Base-by-base conservation (phyloP, 2,888 invertebrate species). In the Hydroisotoma schaefferi region DNA sequence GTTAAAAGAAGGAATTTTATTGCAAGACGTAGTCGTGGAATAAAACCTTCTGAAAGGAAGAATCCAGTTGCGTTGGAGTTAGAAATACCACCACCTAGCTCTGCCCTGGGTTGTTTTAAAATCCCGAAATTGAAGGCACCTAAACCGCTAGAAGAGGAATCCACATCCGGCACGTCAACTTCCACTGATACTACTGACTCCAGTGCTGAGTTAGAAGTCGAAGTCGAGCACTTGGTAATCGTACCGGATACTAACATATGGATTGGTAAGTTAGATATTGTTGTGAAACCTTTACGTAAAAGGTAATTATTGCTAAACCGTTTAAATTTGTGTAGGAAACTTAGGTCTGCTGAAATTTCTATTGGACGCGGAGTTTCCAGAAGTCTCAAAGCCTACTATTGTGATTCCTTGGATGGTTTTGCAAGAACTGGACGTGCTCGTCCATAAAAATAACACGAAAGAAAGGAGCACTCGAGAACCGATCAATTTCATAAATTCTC, bases 401-500 rank as follows among this genome's bases (percentile, higher is more conserved):
- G 55, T 66, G 0, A 61, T 72, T 43, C 69, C 72, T 12, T 72
- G 72, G 72, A 70, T 69, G 68, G 70, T 70, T 5, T 53, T 71
- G 10, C 70, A 71, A 49, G 72, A 72, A 58, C 48, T 72, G 26
- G 72, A 72, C 56, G 55, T 59, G 26, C 51, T 38, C 2, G 55
- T 57, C 15, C 57, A 61, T 18, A 52, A 58, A 6, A 20, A 25
- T 15, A 56, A 46, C 20, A 10, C 23, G 10, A 52, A 27, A 1
- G 3, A 33, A 2, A 10, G 23, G 23, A 57, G 46, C 38, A 52
- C 48, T 51, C 27, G 43, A 37, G 25, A 20, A 22, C 63, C 67
- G 20, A 38, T 61, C 4, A 66, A 63, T n/a, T 65, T 44, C 37
- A 68, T 68, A 8, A 55, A 71, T 43, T 23, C 56, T 1, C 49